Conservation (phyloP, 2,888 invertebrate genomes). For the Netelia fuscicornis region DNA sequence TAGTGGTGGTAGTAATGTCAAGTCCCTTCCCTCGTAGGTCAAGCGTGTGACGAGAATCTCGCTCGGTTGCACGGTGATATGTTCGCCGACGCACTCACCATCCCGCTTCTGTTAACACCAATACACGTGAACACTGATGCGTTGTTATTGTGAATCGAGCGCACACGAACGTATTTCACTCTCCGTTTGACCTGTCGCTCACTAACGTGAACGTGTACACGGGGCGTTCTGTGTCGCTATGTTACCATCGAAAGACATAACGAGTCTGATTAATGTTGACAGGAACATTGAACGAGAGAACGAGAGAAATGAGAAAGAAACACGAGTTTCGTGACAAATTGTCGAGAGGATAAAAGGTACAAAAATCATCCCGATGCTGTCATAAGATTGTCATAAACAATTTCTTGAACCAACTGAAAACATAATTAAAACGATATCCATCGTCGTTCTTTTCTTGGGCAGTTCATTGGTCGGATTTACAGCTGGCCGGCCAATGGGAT, state of each 20-base stretch:
- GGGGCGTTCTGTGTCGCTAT: background rate
- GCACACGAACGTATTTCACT: slow-evolving; percentile 3
- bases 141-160: slow-evolving; percentile 24
- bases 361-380: no score
- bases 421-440: no score
- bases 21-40: slow-evolving; percentile 3
- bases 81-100: background rate
- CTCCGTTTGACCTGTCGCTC: slow-evolving; percentile 10
- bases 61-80: slow-evolving; percentile 3
- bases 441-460: no score
- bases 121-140: background rate
- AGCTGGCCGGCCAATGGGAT: background rate
- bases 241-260: no score
- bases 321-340: no score
- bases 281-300: no score
- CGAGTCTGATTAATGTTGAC: no score
- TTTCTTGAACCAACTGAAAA: no score
- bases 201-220: background rate
- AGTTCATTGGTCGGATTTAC: background rate
- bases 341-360: no score
- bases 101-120: background rate
- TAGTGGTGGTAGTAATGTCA: background rate
- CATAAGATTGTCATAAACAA: no score
- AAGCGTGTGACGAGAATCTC: slow-evolving; percentile 7
- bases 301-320: no score